Conservation (phyloP, 2,888 invertebrate species). For the Ichneumon xanthorius region DNA sequence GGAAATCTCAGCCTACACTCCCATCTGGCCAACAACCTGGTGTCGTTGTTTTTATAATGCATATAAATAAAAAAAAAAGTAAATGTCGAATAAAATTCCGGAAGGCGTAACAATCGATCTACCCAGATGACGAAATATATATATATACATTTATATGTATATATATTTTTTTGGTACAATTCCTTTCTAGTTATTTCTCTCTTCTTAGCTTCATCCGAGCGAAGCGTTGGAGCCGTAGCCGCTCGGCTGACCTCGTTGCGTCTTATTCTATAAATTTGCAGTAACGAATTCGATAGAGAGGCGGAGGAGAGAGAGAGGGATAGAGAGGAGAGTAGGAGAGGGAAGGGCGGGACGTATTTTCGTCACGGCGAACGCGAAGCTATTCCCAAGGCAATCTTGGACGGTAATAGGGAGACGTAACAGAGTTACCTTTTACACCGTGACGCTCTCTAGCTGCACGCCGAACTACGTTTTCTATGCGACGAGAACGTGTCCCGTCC, state of each 20-base stretch:
- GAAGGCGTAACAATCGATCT: background rate
- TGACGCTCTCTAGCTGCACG: conserved; percentile 55
- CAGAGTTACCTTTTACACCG: conserved; percentile 72
- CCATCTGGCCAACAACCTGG: too few species aligned
- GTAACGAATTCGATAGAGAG: conserved; percentile 66
- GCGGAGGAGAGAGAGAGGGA: conserved; percentile 9
- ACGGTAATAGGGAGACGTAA: conserved; percentile 74
- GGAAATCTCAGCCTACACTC: too few species aligned
- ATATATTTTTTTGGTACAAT: background rate
- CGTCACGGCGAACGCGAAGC: conserved; percentile 69
- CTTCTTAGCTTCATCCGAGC: conserved; percentile 2
- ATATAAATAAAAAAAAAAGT: too few species aligned
- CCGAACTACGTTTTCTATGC: conserved; percentile 46
- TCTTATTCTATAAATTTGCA: conserved; percentile 68
- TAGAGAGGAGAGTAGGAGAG: background rate
- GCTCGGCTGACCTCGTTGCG: conserved; percentile 41
- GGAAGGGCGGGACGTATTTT: conserved; percentile 62
- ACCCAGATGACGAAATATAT: conserved; percentile 5
- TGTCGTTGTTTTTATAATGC: too few species aligned
- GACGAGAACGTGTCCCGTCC: conserved; percentile 28
- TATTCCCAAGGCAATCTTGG: conserved; percentile 76
- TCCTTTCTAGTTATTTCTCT: background rate
- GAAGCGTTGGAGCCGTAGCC: conserved; percentile 8
- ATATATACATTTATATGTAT: background rate
- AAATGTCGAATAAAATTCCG: background rate